Evolutionary conservation across 2,797 vertebrate genomes (phyloP).

Genomic region (Yasuhikotakia modesta): DNA sequence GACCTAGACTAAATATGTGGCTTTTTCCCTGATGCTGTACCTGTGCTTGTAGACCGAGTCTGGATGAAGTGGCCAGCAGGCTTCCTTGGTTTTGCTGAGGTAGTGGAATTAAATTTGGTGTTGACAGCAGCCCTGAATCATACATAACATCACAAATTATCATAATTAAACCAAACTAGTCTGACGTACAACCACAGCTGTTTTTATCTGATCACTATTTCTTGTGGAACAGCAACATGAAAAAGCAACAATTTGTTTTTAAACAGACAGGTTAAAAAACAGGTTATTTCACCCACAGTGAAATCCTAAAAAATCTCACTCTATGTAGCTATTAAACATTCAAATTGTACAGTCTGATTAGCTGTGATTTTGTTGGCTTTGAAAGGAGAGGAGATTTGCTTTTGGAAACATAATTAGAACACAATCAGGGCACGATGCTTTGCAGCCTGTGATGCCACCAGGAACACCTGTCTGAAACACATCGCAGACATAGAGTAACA

Average conservation of each 20-base stretch:
- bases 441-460: background rate
- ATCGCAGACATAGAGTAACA: background rate
- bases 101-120: slow-evolving; percentile 94
- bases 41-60: slow-evolving; percentile 87
- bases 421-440: too few relatives aligned
- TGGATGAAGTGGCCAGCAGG: slow-evolving; percentile 81
- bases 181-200: background rate
- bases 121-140: slow-evolving; percentile 83
- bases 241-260: background rate
- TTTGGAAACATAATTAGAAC: too few relatives aligned
- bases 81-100: slow-evolving; percentile 95
- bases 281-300: too few relatives aligned
- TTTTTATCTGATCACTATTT: background rate
- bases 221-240: background rate
- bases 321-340: too few relatives aligned
- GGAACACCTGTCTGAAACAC: background rate
- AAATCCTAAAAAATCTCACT: too few relatives aligned
- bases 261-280: too few relatives aligned
- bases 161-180: background rate
- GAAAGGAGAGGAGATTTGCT: too few relatives aligned
- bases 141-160: background rate
- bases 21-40: slow-evolving; percentile 65
- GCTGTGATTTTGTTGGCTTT: too few relatives aligned
- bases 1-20: background rate
- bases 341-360: too few relatives aligned